phyloP scores from a whole-genome alignment of 1,140 invertebrate species.

The Megathymus violae region DNA sequence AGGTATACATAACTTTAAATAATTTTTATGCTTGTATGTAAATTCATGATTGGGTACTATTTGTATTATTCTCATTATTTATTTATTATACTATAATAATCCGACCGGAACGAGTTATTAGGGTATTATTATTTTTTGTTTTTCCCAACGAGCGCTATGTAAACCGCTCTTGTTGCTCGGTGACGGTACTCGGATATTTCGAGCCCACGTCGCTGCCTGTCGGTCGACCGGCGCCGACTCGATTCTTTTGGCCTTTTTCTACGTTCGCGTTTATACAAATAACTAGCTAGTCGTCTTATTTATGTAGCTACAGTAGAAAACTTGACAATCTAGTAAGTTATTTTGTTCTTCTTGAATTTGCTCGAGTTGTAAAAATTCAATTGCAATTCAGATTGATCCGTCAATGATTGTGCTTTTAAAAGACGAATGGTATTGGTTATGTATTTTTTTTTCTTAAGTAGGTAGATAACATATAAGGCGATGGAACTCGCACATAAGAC shows the following conservation, averaged over 20 bases:
- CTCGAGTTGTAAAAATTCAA: background rate
- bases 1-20: no score
- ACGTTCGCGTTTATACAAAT: conserved; percentile 54
- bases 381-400: background rate
- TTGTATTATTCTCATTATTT: no score
- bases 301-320: conserved; percentile 13
- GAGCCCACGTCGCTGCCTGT: conserved; percentile 54
- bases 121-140: background rate
- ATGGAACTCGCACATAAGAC: no score
- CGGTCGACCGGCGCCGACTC: conserved; percentile 60
- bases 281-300: conserved; percentile 24
- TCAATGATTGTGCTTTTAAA: no score
- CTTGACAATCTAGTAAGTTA: background rate
- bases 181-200: conserved; percentile 61
- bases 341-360: conserved; percentile 1
- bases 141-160: conserved; percentile 43
- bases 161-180: conserved; percentile 43
- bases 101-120: background rate
- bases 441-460: no score
- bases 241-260: conserved; percentile 56
- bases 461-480: no score
- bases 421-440: no score
- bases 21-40: no score
- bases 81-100: no score
- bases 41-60: no score